Percentiles rank a stretch among this genome's conserved stretches.
Conservation (phyloP, 2,797 vertebrate genomes). For the Peromyscus eremicus region DNA sequence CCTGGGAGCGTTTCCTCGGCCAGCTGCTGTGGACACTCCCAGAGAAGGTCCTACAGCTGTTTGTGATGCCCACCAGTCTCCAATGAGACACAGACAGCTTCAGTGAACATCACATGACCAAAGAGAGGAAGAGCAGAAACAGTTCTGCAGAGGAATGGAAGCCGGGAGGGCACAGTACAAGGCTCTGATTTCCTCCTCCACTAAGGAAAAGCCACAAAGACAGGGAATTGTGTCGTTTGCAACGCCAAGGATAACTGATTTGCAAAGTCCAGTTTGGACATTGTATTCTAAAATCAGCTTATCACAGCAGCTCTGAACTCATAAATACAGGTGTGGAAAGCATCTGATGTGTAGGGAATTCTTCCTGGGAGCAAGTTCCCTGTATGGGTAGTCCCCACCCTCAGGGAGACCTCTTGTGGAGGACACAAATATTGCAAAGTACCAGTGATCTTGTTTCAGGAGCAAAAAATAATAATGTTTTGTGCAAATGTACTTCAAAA, state of each 20-base stretch:
- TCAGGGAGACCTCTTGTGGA: conserved; percentile 65
- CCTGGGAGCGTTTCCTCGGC: not conserved
- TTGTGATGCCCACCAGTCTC: not conserved
- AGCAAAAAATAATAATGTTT: not conserved
- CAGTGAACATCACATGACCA: not conserved
- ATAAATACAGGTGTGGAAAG: not conserved
- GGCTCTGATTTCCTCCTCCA: not conserved
- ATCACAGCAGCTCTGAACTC: not conserved
- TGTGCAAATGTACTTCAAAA: not conserved
- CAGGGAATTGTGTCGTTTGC: not conserved
- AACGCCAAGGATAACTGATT: not conserved
- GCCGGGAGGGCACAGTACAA: no score
- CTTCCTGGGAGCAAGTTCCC: no score
- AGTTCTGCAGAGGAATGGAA: not conserved
- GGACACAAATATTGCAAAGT: not conserved
- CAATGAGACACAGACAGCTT: not conserved
- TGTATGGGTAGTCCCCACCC: not conserved
- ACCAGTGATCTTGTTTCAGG: not conserved
- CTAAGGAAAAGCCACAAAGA: not conserved
- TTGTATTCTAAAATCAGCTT: not conserved
- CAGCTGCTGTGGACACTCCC: not conserved
- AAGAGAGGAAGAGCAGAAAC: not conserved
- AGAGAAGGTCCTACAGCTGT: not conserved
- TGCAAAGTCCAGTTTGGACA: not conserved
- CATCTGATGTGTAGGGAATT: not conserved